Conservation (phyloP, 1,140 invertebrate genomes). For the Augochlora pura region DNA sequence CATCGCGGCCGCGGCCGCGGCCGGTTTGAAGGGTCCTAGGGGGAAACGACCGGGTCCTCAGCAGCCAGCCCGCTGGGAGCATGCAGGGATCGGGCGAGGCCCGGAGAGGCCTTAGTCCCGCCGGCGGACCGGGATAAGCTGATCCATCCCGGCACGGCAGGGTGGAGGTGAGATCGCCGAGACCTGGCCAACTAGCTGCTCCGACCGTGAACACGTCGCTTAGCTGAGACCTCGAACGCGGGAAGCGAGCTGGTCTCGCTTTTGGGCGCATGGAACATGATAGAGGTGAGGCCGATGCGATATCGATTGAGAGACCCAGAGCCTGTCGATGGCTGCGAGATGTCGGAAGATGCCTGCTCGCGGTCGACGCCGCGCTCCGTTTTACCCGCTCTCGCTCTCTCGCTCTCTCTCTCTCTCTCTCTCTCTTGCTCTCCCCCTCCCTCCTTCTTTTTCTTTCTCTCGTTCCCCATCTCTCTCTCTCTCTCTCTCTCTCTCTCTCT, state of each 20-base stretch:
- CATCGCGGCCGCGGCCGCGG: too few relatives aligned
- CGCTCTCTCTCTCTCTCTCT: too few relatives aligned
- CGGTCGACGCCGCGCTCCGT: not conserved
- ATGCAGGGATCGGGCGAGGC: slow-evolving; percentile 74
- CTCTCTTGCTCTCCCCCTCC: too few relatives aligned
- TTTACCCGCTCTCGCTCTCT: too few relatives aligned
- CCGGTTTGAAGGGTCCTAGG: not conserved
- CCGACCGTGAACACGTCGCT: slow-evolving; percentile 30
- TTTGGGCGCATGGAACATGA: slow-evolving; percentile 79
- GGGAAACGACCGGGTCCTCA: not conserved
- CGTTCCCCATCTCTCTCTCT: too few relatives aligned
- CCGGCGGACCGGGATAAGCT: slow-evolving; percentile 71
- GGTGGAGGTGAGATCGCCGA: slow-evolving; percentile 20
- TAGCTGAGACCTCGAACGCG: slow-evolving; percentile 52
- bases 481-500: too few relatives aligned
- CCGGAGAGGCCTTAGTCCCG: slow-evolving; percentile 67
- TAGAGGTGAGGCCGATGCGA: slow-evolving; percentile 75
- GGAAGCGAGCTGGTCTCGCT: slow-evolving; percentile 79
- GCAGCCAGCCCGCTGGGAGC: slow-evolving; percentile 28
- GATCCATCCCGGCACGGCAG: slow-evolving; percentile 22
- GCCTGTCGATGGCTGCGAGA: not conserved
- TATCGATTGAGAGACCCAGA: slow-evolving; percentile 31
- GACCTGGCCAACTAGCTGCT: slow-evolving; percentile 6
- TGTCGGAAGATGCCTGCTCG: not conserved
- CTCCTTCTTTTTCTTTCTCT: too few relatives aligned